Conservation (phyloP, 2,797 vertebrate genomes). For the Lophura swinhoii region DNA sequence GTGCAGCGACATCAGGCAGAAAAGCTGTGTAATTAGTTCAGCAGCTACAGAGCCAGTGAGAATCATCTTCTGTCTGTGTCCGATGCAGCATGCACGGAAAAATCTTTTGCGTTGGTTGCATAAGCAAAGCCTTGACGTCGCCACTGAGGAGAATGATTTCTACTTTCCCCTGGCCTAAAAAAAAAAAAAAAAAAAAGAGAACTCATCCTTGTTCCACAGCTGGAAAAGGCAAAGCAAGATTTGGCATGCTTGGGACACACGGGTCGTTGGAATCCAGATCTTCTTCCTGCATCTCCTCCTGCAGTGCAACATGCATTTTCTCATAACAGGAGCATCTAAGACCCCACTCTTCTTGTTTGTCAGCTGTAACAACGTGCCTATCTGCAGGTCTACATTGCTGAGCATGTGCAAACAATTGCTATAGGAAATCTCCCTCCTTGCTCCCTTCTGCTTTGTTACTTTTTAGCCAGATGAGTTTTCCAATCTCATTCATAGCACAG, state of each 20-base stretch:
- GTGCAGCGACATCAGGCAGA: not conserved
- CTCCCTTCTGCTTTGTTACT: not conserved
- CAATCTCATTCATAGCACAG: not conserved
- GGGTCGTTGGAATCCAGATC: not conserved
- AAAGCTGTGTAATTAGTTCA: slow-evolving; percentile 56
- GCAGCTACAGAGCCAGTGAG: slow-evolving; percentile 1
- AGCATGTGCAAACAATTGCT: not conserved
- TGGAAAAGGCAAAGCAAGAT: not conserved
- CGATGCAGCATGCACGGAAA: not conserved
- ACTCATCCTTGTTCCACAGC: not conserved
- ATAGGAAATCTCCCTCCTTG: not conserved
- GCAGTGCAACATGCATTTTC: not conserved
- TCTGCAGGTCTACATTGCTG: not conserved
- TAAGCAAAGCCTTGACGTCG: not conserved
- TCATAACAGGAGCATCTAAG: not conserved
- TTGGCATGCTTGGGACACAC: not conserved
- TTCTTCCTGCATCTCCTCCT: not conserved
- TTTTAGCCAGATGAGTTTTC: not conserved
- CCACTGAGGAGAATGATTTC: not conserved
- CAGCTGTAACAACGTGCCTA: not conserved
- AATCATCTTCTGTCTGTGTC: not conserved
- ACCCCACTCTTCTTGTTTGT: not conserved
- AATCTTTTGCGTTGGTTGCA: slow-evolving; percentile 5
- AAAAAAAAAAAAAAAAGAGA: not conserved
- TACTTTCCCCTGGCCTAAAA: not conserved